Evolutionary conservation across 2,113 vertebrate species (phyloP).

Genomic region (Phalacrocorax aristotelis): DNA sequence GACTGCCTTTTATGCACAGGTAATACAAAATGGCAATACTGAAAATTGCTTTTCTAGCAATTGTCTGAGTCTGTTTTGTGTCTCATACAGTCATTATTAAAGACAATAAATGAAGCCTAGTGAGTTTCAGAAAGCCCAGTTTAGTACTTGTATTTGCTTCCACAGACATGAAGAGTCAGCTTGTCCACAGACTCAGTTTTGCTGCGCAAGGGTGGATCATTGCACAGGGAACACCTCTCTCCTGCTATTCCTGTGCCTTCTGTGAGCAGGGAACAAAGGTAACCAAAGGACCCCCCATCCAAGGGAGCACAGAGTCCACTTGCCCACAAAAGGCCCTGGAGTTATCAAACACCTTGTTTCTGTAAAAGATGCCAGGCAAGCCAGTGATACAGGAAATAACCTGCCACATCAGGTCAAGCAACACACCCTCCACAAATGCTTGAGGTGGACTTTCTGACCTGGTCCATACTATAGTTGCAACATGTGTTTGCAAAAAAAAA

Average conservation of each 20-base stretch:
- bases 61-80: background rate
- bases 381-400: background rate
- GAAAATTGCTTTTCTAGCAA: background rate
- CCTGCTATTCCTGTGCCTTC: background rate
- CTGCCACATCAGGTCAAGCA: background rate
- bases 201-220: background rate
- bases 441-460: background rate
- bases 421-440: background rate
- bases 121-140: background rate
- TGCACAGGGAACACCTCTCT: background rate
- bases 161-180: background rate
- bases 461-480: background rate
- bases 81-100: background rate
- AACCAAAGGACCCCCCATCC: background rate
- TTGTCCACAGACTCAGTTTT: background rate
- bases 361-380: background rate
- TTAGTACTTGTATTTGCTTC: background rate
- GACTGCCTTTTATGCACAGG: background rate
- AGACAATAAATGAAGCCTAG: background rate
- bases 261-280: background rate
- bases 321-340: background rate
- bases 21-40: background rate
- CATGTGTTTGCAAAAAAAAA: background rate
- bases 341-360: background rate
- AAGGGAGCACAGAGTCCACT: background rate